Percentiles rank a stretch among this genome's conserved stretches.
These are phyloP conservation scores for Cyclopterus lumpus DNA, from an alignment of 2,797 vertebrate species.

Conservation along the genomic window DNA sequence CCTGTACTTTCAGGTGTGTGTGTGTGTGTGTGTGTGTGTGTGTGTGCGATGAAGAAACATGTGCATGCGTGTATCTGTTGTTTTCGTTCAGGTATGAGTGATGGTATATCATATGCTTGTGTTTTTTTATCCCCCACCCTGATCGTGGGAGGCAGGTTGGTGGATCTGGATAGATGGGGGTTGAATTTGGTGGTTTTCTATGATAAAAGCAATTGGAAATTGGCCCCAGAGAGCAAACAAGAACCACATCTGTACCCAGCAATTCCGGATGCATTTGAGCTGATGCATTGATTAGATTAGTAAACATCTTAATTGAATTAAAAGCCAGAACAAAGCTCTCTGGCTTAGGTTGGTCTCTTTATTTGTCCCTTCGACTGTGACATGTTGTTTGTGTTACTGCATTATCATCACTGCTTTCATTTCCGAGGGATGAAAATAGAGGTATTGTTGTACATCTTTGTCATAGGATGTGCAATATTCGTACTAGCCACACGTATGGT, in stretches of 20 bases:
- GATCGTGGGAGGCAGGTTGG: constrained; percentile 36
- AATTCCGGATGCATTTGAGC: constrained; percentile 78
- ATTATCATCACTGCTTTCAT: constrained; percentile 66
- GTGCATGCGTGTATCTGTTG: constrained; percentile 6
- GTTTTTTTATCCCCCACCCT: constrained; percentile 11
- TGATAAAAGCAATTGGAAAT: constrained; percentile 80
- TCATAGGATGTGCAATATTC: constrained; percentile 39
- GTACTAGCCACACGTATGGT: constrained; percentile 35
- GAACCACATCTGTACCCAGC: constrained; percentile 79
- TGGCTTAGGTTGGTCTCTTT: constrained; percentile 59
- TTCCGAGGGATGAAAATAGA: constrained; percentile 40
- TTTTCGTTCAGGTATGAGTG: neutral
- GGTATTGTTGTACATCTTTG: constrained; percentile 37
- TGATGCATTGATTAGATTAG: constrained; percentile 83
- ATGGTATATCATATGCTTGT: neutral
- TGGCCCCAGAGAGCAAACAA: constrained; percentile 82
- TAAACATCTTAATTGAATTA: constrained; percentile 83
- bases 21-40: neutral
- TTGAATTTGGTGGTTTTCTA: constrained; percentile 56
- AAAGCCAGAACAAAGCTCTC: constrained; percentile 76
- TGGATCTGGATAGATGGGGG: constrained; percentile 31
- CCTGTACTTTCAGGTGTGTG: constrained; percentile 93
- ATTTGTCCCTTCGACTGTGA: constrained; percentile 62
- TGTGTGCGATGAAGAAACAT: neutral
- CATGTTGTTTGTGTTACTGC: constrained; percentile 71